Evolutionary conservation across 2,797 vertebrate species (phyloP), one percentile per base, ranked within the genome.

Genomic region (Paguma larvata): DNA sequence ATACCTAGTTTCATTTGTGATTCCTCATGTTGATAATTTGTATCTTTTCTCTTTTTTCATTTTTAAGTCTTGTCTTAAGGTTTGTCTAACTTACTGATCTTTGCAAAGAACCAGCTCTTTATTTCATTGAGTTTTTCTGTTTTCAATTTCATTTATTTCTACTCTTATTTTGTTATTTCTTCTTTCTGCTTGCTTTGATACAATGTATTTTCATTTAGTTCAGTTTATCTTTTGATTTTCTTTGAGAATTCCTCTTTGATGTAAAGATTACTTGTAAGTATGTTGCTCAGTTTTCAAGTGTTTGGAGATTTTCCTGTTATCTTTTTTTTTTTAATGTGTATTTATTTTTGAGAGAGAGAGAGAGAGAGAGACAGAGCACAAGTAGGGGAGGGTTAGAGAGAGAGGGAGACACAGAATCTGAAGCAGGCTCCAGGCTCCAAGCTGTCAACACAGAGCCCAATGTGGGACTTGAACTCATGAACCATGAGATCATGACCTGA

Each of bases 191-290:
- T 90, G 59, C n/a, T 51, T 46, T 77, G 53, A 46, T 75, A 27
- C 6, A 5, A 65, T 79, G 18, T 23, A 2, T 84, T 93, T 93
- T 62, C 23, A 5, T 44, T 79, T 11, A 6, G 27, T 59, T 91
- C 79, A 59, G 10, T 93, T 78, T 92, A 79, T 73, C 25, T 93
- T 93, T 56, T 67, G 34, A 72, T 93, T 95, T 94, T 95, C 11
- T 8, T 68, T 32, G 13, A 91, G 56, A 48, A 53, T 73, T 44
- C 19, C 67, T 87, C 38, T 91, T 84, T 88, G 63, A 84, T 44
- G 23, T 75, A 32, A 32, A 68, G 56, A 41, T 83, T 87, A 92
- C 77, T 92, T 90, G 72, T 30, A 97, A 85, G 34, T 90, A 27
- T 87, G 32, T 51, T 79, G 19, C 77, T 90, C 70, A 32, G 46